phyloP scores from a whole-genome alignment of 2,797 vertebrate species.

The Chromobotia macracanthus region DNA sequence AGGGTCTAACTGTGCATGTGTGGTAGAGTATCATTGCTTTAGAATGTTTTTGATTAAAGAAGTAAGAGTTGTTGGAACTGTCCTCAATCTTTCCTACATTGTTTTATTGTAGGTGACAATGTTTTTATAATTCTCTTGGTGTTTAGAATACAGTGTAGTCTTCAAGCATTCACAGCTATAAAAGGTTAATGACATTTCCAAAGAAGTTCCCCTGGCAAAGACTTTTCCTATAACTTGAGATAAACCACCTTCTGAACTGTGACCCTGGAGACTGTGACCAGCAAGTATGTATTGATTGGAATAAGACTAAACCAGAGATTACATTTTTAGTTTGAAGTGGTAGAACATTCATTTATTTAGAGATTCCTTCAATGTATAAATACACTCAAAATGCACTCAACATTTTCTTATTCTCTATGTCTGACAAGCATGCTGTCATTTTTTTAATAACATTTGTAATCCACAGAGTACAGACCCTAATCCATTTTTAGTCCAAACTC shows the following conservation, averaged over 20 bases:
- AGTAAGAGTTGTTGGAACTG: too few species aligned
- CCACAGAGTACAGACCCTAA: slow-evolving; percentile 3
- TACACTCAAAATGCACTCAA: not conserved
- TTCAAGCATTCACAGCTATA: not conserved
- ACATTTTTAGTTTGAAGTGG: not conserved
- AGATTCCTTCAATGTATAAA: not conserved
- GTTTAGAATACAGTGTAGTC: not conserved
- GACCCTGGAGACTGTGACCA: not conserved
- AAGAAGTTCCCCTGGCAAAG: not conserved
- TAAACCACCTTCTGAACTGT: not conserved
- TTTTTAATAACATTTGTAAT: not conserved
- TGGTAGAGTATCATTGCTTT: too few species aligned
- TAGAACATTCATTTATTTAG: not conserved
- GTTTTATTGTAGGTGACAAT: not conserved
- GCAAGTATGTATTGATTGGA: not conserved
- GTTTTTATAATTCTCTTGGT: not conserved
- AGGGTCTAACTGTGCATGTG: too few species aligned
- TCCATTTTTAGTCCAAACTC: slow-evolving; percentile 16
- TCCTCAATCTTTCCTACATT: too few species aligned
- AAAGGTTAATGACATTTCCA: not conserved
- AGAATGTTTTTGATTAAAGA: too few species aligned
- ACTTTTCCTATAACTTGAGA: too few species aligned
- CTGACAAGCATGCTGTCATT: not conserved
- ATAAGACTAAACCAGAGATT: not conserved
- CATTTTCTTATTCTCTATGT: not conserved